A percentile compares a stretch with the other conserved stretches of the same genome.
Evolutionary conservation across 2,888 invertebrate species (phyloP).

Genomic region (Timema cristinae): DNA sequence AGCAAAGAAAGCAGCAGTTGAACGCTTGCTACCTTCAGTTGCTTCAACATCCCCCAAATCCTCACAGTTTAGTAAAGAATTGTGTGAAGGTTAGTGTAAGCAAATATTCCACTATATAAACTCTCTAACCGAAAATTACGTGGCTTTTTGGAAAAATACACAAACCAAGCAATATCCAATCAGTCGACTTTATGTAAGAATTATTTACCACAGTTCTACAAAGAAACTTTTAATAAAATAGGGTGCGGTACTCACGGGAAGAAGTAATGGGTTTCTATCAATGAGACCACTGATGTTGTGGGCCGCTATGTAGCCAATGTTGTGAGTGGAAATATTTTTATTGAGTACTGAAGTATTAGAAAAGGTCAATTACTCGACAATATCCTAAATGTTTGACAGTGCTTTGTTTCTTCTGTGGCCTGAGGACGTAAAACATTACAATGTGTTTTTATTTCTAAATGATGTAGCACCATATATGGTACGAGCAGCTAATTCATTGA

Average conservation of each 20-base stretch:
- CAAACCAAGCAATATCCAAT: too few species aligned
- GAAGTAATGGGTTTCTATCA: too few species aligned
- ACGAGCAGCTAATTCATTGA: too few species aligned
- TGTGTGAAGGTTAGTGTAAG: background rate
- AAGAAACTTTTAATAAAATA: too few species aligned
- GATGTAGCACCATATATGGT: background rate
- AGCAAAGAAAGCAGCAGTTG: constrained; percentile 9
- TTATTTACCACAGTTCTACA: too few species aligned
- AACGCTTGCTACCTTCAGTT: constrained; percentile 1
- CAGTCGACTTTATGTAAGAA: too few species aligned
- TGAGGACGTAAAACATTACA: background rate
- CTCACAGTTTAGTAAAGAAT: constrained; percentile 16
- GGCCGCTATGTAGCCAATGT: background rate
- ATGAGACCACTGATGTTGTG: background rate
- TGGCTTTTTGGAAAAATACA: too few species aligned
- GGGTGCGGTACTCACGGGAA: too few species aligned
- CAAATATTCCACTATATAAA: constrained; percentile 15
- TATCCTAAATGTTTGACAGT: too few species aligned
- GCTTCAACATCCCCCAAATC: background rate
- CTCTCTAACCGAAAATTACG: background rate
- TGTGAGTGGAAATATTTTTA: constrained; percentile 13
- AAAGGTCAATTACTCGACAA: too few species aligned
- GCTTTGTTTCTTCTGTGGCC: background rate
- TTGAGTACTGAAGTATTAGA: background rate
- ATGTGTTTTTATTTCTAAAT: constrained; percentile 16